phyloP scores from a whole-genome alignment of 2,797 vertebrate species.

The Pipistrellus kuhlii region DNA sequence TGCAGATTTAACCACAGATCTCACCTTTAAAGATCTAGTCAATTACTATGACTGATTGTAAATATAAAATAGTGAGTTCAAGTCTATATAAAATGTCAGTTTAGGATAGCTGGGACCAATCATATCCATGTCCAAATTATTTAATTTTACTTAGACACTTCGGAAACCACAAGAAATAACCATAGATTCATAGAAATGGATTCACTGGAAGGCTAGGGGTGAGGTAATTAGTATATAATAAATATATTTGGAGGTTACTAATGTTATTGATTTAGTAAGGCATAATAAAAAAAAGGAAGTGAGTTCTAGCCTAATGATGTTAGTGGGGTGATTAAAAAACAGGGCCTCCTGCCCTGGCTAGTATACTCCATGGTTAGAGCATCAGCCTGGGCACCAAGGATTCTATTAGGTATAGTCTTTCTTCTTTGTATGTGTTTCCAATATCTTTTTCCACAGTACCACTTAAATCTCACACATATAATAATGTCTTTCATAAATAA shows the following conservation, averaged over 20 bases:
- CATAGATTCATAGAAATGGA: not conserved
- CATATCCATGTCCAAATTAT: not conserved
- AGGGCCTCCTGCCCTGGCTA: not conserved
- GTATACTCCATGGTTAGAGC: no score
- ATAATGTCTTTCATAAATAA: not conserved
- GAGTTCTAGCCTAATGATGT: not conserved
- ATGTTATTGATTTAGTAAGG: not conserved
- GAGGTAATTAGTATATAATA: not conserved
- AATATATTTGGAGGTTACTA: not conserved
- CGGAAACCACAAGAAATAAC: not conserved
- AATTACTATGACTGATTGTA: not conserved
- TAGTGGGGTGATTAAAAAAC: not conserved
- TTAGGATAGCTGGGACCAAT: not conserved
- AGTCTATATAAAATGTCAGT: not conserved
- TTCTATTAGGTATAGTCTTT: not conserved
- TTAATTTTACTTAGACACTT: not conserved
- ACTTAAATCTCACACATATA: not conserved
- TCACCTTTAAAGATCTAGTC: not conserved
- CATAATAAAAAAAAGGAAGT: not conserved
- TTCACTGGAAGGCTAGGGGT: not conserved
- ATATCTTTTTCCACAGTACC: not conserved
- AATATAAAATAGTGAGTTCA: not conserved
- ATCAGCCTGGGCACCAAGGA: no score
- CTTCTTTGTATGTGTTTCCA: not conserved
- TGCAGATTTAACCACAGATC: not conserved